A percentile compares a stretch with the other conserved stretches of the same genome.
Conservation (phyloP, 2,113 vertebrate species). For the Turdus rufiventris region DNA sequence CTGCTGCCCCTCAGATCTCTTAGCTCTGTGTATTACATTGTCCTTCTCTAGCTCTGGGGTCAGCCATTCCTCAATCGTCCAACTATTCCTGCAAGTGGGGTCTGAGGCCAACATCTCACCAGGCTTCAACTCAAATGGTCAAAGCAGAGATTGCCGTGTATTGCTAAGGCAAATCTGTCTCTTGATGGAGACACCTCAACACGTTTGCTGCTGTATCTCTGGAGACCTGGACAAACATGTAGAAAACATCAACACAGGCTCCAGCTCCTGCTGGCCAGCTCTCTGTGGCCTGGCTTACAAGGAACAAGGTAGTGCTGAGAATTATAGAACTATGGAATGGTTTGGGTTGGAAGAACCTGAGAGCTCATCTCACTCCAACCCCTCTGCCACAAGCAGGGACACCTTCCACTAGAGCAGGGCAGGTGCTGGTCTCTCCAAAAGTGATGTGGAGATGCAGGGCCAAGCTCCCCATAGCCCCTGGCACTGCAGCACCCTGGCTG, state of each 20-base stretch:
- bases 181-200: background rate
- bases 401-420: background rate
- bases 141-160: background rate
- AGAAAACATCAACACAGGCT: background rate
- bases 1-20: background rate
- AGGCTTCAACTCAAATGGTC: background rate
- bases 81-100: background rate
- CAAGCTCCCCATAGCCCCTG: background rate
- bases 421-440: accelerated
- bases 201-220: background rate
- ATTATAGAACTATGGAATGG: background rate
- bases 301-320: background rate
- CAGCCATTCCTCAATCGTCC: accelerated
- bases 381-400: background rate
- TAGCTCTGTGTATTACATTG: too few species aligned
- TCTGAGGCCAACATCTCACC: background rate
- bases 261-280: background rate
- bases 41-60: background rate
- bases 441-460: accelerated
- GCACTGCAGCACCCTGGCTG: background rate
- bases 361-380: background rate
- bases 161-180: background rate
- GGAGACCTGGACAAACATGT: background rate
- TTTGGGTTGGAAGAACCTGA: background rate
- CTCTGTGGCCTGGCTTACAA: accelerated